These are phyloP conservation scores for Spondyliosoma cantharus DNA, from an alignment of 2,797 vertebrate species.

Conservation along the genomic window DNA sequence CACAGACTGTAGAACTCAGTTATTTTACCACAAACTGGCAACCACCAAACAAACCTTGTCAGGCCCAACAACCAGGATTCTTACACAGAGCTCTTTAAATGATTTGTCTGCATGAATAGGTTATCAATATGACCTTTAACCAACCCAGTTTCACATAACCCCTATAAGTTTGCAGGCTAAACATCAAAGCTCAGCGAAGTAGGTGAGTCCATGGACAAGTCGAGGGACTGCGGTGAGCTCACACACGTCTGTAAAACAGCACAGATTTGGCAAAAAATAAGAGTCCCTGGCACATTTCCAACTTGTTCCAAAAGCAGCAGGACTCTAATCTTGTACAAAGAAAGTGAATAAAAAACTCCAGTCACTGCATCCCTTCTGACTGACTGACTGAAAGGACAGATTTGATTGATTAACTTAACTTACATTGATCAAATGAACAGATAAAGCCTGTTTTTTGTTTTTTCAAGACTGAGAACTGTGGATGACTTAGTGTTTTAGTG, in stretches of 20 bases:
- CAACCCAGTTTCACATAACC: not conserved
- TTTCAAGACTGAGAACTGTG: not conserved
- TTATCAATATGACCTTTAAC: not conserved
- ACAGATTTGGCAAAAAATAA: conserved; percentile 4
- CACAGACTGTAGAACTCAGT: too few relatives aligned
- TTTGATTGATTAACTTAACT: not conserved
- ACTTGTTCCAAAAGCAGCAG: conserved; percentile 27
- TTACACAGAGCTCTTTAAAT: too few relatives aligned
- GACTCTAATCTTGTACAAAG: conserved; percentile 13
- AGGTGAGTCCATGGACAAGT: conserved; percentile 2
- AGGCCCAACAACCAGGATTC: too few relatives aligned
- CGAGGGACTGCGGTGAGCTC: not conserved
- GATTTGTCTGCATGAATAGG: too few relatives aligned
- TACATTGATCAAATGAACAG: not conserved
- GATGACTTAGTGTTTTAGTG: not conserved
- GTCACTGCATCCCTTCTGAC: not conserved
- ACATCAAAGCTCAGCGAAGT: not conserved
- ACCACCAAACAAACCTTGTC: too few relatives aligned
- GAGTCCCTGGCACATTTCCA: conserved; percentile 4
- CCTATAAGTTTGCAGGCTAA: not conserved
- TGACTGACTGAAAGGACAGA: not conserved
- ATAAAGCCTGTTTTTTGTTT: not conserved
- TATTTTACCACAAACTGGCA: not conserved
- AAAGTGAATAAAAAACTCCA: not conserved
- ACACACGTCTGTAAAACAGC: conserved; percentile 4